Percentiles rank a stretch among this genome's conserved stretches.
phyloP scores from a whole-genome alignment of 2,113 vertebrate genomes.

The Misgurnus mizolepis region DNA sequence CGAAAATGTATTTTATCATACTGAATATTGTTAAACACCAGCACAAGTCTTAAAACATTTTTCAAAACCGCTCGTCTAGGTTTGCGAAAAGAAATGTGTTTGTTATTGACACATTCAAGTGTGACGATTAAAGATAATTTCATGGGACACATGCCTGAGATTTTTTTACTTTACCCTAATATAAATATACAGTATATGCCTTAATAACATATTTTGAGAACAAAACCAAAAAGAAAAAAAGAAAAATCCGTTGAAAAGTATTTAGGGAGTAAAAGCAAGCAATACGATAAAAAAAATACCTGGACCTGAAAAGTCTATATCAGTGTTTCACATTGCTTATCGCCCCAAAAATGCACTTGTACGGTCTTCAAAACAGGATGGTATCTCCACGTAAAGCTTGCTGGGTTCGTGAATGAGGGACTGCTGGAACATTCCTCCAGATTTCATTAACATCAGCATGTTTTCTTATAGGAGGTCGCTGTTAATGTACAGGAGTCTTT shows the following conservation, averaged over 20 bases:
- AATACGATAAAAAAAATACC: neutral
- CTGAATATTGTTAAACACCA: neutral
- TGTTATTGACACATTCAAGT: too few species aligned
- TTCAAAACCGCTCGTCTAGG: neutral
- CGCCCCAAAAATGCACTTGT: neutral
- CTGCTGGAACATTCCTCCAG: neutral
- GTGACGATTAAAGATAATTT: too few species aligned
- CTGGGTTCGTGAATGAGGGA: neutral
- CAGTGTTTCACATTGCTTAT: neutral
- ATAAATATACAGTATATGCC: neutral
- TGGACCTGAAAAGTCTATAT: neutral
- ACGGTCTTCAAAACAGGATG: neutral
- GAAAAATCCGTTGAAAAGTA: neutral
- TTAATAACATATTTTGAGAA: neutral
- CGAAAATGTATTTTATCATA: neutral
- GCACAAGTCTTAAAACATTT: neutral
- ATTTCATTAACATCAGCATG: constrained; percentile 14
- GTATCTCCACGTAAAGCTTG: neutral
- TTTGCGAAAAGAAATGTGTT: neutral
- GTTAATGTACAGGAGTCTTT: neutral
- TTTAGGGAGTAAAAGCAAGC: neutral
- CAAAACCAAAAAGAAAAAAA: neutral
- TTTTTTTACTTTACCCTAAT: too few species aligned
- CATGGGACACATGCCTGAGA: too few species aligned
- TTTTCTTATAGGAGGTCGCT: neutral